Base-by-base conservation (phyloP, 1,140 invertebrate genomes). In the Drosophila nasuta region DNA sequence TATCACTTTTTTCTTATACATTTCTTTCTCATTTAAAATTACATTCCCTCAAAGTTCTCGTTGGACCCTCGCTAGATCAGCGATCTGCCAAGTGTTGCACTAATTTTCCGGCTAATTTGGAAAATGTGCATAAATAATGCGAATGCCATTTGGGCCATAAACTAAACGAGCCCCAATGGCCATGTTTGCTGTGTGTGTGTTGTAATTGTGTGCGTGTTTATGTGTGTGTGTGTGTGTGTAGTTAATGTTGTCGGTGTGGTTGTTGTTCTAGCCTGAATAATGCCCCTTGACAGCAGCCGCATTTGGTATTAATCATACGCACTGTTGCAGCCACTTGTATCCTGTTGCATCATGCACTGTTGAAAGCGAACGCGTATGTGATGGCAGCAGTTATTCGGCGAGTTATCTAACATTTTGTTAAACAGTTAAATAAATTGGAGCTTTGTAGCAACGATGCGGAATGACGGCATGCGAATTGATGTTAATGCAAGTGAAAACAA, bases 291-390 rank as follows among this genome's bases (percentile, higher is more conserved):
- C 67, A 67, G 67, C 25, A 25, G 48, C 28, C 48, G 65, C 54
- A 69, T 82, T 79, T 79, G 60, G 66, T 77, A 65, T 85, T 80
- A 83, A 85, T 85, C 70, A 86, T 81, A 85, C 82, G 82, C 77
- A 70, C 82, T 77, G 82, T 79, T 81, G 75, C 64, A 51, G 25
- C 5, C 76, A 49, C 17, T 62, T 59, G 64, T 52, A 51, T 58
- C 54, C 77, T 70, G 57, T 69, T 59, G 25, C 41, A 51, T 46
- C 15, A n/a, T 30, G 30, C 15, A 54, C 33, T 66, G 49, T 30
- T 11, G 7, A 5, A 54, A 64, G 7, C 64, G 58, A 64, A 5
- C 64, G 58, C 45, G 43, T 60, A 46, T 11, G 20, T 28, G 1
- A 20, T n/a, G 3, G 3, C 20, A 38, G 1, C 20, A 38, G 46